phyloP scores from a whole-genome alignment of 2,113 vertebrate species.

The Lanius collurio region DNA sequence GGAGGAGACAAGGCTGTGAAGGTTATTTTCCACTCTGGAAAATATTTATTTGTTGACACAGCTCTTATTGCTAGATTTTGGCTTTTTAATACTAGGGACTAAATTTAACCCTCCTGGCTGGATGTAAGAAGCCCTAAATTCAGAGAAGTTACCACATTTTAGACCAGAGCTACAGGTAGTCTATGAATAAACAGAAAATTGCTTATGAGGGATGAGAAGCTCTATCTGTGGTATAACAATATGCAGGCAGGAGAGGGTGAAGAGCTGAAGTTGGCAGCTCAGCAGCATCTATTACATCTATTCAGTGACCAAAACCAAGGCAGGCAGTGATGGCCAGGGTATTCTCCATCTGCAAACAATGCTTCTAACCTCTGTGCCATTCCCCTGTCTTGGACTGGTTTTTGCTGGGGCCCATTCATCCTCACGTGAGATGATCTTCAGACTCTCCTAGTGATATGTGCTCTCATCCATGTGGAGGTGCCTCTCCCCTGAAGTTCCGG shows the following conservation, averaged over 20 bases:
- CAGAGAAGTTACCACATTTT: neutral
- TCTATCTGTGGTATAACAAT: neutral
- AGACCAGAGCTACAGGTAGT: neutral
- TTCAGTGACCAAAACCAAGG: neutral
- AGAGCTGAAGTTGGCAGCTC: neutral
- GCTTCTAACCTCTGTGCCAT: neutral
- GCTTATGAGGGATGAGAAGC: neutral
- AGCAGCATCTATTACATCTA: neutral
- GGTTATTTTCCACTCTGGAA: neutral
- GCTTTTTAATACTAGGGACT: neutral
- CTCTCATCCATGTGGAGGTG: neutral
- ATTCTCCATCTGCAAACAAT: neutral
- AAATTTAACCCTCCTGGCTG: neutral
- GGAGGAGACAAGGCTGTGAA: neutral
- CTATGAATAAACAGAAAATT: neutral
- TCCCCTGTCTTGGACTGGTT: neutral
- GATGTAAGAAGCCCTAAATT: neutral
- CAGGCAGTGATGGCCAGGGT: accelerated
- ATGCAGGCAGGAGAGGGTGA: neutral
- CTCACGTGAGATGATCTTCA: neutral
- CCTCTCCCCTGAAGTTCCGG: no score
- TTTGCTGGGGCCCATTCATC: neutral
- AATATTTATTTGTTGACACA: neutral
- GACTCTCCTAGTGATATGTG: neutral
- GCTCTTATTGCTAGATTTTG: neutral